These are phyloP conservation scores for Pleuronectes platessa DNA, from an alignment of 2,113 vertebrate species.

Conservation along the genomic window DNA sequence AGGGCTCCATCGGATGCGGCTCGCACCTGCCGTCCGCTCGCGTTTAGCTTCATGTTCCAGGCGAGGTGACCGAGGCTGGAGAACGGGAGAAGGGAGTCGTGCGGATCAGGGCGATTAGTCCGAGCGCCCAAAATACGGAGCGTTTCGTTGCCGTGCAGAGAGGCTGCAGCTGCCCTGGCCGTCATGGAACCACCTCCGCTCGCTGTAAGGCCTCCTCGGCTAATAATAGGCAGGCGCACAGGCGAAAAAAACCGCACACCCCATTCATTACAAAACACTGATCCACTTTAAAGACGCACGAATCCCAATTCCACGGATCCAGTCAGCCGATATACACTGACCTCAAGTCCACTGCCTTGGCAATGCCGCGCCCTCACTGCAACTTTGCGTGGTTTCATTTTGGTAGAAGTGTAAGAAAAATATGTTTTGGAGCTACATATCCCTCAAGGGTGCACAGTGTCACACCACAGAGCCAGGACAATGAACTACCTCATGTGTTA, in stretches of 20 bases:
- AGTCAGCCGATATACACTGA: background rate
- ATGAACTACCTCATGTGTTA: background rate
- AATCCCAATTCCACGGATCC: constrained; percentile 46
- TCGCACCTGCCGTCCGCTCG: constrained; percentile 71
- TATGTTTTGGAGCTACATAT: background rate
- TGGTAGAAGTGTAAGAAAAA: background rate
- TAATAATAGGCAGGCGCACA: constrained; percentile 69
- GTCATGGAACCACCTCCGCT: constrained; percentile 64
- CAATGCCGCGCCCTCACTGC: background rate
- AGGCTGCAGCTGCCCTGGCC: constrained; percentile 55
- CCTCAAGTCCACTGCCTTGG: background rate
- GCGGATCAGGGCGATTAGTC: background rate
- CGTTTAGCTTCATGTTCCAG: constrained; percentile 79
- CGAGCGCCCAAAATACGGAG: constrained; percentile 18
- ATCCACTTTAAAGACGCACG: constrained; percentile 68
- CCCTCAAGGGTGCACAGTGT: background rate
- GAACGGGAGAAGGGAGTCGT: constrained; percentile 18
- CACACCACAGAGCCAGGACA: background rate
- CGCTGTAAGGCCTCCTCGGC: constrained; percentile 64
- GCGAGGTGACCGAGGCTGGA: constrained; percentile 45
- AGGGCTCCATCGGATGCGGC: constrained; percentile 77
- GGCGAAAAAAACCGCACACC: constrained; percentile 38
- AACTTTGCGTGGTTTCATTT: background rate
- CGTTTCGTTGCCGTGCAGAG: constrained; percentile 45
- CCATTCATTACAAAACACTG: constrained; percentile 72